Conservation (phyloP, 2,797 vertebrate genomes). For the Brachyrhaphis roseni region DNA sequence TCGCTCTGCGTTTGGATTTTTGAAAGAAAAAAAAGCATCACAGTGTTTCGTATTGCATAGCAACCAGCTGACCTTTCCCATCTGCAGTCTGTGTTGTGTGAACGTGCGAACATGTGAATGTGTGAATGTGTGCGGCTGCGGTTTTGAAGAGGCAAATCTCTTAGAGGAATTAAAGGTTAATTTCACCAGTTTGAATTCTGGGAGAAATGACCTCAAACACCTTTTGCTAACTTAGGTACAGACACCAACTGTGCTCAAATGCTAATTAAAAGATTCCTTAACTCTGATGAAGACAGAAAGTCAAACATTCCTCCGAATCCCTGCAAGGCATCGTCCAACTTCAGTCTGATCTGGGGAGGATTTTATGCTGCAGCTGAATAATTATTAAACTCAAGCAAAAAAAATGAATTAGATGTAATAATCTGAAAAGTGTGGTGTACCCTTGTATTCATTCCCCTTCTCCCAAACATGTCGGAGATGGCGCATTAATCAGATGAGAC, state of each 20-base stretch:
- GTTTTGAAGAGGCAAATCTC: slow-evolving; percentile 33
- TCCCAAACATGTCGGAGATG: background rate
- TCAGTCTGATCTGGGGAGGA: background rate
- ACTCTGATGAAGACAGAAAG: background rate
- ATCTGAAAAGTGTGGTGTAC: background rate
- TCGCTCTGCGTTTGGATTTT: slow-evolving; percentile 29
- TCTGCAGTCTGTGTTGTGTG: slow-evolving; percentile 21
- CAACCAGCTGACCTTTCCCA: slow-evolving; percentile 75
- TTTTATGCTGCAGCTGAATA: background rate
- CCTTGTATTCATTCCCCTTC: background rate
- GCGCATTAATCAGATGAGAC: background rate
- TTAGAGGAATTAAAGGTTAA: slow-evolving; percentile 1
- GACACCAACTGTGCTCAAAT: background rate
- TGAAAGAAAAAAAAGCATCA: slow-evolving; percentile 10
- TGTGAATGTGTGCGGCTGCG: background rate
- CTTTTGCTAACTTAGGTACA: background rate
- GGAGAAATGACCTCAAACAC: too few species aligned
- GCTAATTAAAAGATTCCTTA: background rate
- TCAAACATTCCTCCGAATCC: background rate
- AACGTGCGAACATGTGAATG: slow-evolving; percentile 3
- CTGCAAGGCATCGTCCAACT: background rate
- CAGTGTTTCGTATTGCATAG: slow-evolving; percentile 67
- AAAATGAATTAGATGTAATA: background rate
- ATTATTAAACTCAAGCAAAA: background rate
- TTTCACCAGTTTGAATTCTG: background rate